phyloP scores from a whole-genome alignment of 2,888 invertebrate genomes.

The Cistogaster globosa region DNA sequence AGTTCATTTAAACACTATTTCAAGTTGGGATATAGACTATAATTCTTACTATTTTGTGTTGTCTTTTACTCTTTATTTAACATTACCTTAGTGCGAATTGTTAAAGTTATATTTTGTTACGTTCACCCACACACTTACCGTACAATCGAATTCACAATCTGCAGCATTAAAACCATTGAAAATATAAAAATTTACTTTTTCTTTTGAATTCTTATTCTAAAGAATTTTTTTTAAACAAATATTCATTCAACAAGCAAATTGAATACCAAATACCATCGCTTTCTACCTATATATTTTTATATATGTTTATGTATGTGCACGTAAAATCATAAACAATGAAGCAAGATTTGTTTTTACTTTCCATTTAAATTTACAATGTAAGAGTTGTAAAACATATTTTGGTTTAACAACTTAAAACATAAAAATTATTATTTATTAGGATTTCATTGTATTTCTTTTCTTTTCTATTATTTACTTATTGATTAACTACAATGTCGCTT shows the following conservation, averaged over 20 bases:
- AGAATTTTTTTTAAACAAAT: conserved; percentile 53
- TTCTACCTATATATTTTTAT: neutral
- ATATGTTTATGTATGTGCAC: neutral
- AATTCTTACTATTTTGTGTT: neutral
- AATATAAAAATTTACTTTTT: conserved; percentile 24
- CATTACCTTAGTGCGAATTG: conserved; percentile 30
- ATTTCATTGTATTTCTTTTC: too few relatives aligned
- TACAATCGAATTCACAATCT: conserved; percentile 1
- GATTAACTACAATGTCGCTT: too few relatives aligned
- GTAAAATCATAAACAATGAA: neutral
- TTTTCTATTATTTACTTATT: too few relatives aligned
- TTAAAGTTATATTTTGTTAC: too few relatives aligned
- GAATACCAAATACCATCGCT: conserved; percentile 44
- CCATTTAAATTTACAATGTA: neutral
- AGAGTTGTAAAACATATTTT: neutral
- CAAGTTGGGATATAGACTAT: neutral
- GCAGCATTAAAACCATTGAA: too few relatives aligned
- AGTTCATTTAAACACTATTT: neutral
- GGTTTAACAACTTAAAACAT: too few relatives aligned
- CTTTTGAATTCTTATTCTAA: neutral
- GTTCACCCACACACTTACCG: conserved; percentile 40
- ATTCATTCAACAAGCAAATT: conserved; percentile 56
- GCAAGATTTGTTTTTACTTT: conserved; percentile 48
- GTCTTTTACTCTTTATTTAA: conserved; percentile 22
- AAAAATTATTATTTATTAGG: too few relatives aligned